Base-by-base conservation (phyloP, 2,797 vertebrate genomes). In the Sebastes trivittatus region DNA sequence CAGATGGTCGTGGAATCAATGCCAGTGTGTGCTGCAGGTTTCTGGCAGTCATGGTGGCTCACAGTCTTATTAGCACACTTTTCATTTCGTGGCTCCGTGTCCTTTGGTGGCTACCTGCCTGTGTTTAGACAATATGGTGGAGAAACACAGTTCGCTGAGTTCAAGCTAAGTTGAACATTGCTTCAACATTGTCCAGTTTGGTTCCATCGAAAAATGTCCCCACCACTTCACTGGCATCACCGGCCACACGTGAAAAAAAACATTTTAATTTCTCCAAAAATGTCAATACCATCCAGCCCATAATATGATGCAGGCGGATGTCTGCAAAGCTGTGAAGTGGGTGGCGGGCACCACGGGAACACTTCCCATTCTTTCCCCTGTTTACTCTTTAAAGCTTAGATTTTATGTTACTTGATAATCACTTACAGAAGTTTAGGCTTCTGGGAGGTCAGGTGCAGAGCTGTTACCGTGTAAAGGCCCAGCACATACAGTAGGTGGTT, bases 21-120 rank as follows among this genome's bases (percentile, higher is more conserved):
- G 85, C 83, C 85, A 88, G 79, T 14, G 2, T 72, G 75, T 63
- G 66, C 75, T 80, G 73, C 82, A 83, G 71, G 73, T 81, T 85
- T 77, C 84, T 89, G 85, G 78, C 83, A 82, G 74, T 66, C 84
- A 42, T 14, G 3, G 56, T n/a, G 16, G 29, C 62, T 77, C 55
- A 5, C 36, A 58, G 42, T 84, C 65, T 77, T 67, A 67, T 62
- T 80, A 83, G 52, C 67, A 76, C 73, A 83, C 71, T 73, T 84
- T 63, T 80, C 52, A 72, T 72, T 77, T 72, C 52, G 69, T 42
- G 56, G 16, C 71, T 83, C 27, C 3, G 14, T 76, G 62, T 78
- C 32, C 72, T 80, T 64, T 78, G n/a, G 75, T 74, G 72, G 71
- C 38, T 60, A 74, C 60, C 54, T 81, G 70, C 69, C 30, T 20